Evolutionary conservation across 1,140 invertebrate species (phyloP).

Genomic region (Drosophila repletoides): DNA sequence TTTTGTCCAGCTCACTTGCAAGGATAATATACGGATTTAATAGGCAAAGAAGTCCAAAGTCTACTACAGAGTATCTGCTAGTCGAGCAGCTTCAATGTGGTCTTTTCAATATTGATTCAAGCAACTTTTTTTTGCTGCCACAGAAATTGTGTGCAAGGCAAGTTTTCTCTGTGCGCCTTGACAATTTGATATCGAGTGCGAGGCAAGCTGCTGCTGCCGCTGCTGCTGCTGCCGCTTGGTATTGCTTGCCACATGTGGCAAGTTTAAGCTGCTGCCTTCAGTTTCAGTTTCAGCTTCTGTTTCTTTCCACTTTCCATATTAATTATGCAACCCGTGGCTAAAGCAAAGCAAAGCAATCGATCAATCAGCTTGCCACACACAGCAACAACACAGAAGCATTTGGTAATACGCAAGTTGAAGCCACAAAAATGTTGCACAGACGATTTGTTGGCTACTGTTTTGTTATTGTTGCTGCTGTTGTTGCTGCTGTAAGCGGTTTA

Average conservation of each 20-base stretch:
- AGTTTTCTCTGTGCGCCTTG: slow-evolving; percentile 51
- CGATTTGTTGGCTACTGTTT: slow-evolving; percentile 20
- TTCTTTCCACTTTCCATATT: slow-evolving; percentile 54
- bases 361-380: slow-evolving; percentile 68
- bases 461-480: slow-evolving; percentile 18
- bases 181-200: slow-evolving; percentile 57
- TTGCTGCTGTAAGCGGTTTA: slow-evolving; percentile 31
- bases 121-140: slow-evolving; percentile 41
- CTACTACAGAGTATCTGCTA: too few species aligned
- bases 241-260: slow-evolving; percentile 47
- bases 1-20: too few species aligned
- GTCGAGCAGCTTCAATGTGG: slow-evolving; percentile 1
- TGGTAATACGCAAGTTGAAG: slow-evolving; percentile 66
- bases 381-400: slow-evolving; percentile 46
- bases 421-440: slow-evolving; percentile 65
- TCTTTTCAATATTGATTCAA: slow-evolving; percentile 60
- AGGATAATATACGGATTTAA: too few species aligned
- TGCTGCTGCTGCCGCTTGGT: too few species aligned
- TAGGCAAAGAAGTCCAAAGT: too few species aligned
- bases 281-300: slow-evolving; percentile 14
- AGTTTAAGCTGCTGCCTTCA: slow-evolving; percentile 32
- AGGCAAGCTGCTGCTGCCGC: neutral
- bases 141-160: slow-evolving; percentile 10
- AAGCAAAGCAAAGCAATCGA: slow-evolving; percentile 55
- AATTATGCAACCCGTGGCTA: slow-evolving; percentile 66